A percentile compares a stretch with the other conserved stretches of the same genome.
phyloP scores from a whole-genome alignment of 2,888 invertebrate species.

The Eristalis tenax region DNA sequence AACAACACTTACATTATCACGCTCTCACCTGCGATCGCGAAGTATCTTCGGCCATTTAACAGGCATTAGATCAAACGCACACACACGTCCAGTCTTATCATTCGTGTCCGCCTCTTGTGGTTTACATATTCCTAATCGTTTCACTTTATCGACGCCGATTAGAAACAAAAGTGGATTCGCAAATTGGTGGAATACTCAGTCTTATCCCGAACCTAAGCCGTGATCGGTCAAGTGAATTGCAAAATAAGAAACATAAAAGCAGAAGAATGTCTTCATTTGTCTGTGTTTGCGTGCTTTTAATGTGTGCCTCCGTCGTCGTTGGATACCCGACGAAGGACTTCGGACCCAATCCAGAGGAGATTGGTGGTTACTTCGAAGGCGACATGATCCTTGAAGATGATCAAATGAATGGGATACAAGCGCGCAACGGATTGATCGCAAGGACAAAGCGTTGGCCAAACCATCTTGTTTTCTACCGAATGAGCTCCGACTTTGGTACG shows the following conservation, averaged over 20 bases:
- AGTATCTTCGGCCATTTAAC: neutral
- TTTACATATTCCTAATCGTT: neutral
- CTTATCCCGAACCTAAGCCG: neutral
- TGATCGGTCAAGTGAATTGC: neutral
- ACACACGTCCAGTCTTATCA: neutral
- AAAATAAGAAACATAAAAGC: neutral
- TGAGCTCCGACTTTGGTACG: slow-evolving; percentile 78
- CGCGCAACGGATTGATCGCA: slow-evolving; percentile 84
- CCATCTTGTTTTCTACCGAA: slow-evolving; percentile 86
- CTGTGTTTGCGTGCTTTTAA: neutral
- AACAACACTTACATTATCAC: neutral
- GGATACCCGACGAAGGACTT: neutral
- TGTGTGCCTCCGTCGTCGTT: neutral
- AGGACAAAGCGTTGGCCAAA: slow-evolving; percentile 84
- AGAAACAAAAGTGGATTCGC: slow-evolving; percentile 25
- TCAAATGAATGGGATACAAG: slow-evolving; percentile 58
- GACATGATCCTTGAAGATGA: slow-evolving; percentile 86
- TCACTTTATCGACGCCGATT: slow-evolving; percentile 4
- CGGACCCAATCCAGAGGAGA: neutral
- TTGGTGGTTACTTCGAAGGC: slow-evolving; percentile 83
- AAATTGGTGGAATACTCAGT: neutral
- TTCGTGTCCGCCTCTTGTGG: neutral
- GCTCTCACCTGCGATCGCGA: too few species aligned
- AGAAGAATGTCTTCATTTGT: neutral
- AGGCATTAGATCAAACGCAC: neutral